Evolutionary conservation across 2,797 vertebrate species (phyloP).

Genomic region (Halcyon smyrnensis): DNA sequence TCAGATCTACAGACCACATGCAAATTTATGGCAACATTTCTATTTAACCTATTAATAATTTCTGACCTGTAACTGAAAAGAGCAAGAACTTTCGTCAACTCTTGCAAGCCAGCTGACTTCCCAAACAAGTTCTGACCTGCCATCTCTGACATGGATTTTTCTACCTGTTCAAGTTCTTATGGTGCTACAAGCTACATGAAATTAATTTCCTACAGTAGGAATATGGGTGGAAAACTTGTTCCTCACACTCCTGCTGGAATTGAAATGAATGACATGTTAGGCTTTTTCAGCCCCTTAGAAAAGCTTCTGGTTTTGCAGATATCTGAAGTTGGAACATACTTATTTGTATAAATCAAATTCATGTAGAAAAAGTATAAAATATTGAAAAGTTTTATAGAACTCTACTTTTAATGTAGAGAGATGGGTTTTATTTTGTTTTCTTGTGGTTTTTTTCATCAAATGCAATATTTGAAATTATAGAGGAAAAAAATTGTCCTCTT

Average conservation of each 20-base stretch:
- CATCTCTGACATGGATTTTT: neutral
- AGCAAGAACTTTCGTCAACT: neutral
- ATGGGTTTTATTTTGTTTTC: rapidly evolving
- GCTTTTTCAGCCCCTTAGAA: neutral
- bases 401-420: neutral
- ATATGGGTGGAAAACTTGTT: rapidly evolving
- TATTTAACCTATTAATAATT: neutral
- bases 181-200: neutral
- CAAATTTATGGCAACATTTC: neutral
- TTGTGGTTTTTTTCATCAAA: neutral
- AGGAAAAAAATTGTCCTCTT: neutral
- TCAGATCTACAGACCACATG: neutral
- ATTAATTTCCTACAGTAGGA: neutral
- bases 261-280: neutral
- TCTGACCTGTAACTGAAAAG: neutral
- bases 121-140: neutral
- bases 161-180: neutral
- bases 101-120: neutral
- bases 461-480: neutral
- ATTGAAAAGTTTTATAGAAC: neutral
- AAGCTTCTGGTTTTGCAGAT: neutral
- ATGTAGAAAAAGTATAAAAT: neutral
- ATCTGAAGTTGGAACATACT: neutral
- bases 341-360: neutral
- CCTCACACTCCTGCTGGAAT: neutral